Base-by-base conservation (phyloP, 1,140 invertebrate genomes). In the Diploscapter pachys region DNA sequence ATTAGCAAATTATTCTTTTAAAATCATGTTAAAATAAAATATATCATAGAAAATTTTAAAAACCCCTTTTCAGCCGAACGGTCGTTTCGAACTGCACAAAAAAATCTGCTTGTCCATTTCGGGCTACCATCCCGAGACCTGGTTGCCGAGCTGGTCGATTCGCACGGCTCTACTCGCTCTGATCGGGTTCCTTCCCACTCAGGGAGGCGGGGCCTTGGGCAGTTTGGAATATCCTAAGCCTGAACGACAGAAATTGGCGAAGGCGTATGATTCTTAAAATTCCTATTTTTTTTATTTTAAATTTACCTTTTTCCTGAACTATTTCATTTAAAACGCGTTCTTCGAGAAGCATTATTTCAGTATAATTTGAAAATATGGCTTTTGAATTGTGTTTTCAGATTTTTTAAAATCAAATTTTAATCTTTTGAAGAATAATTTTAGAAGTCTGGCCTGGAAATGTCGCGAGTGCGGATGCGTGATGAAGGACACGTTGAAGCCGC, bases 81-180 rank as follows among this genome's bases (percentile, higher is more conserved):
- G 95, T 63, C 89, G 95, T 77, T 98, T 97, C 89, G 93, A 96
- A 88, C 90, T 90, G 3, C 93, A 94, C 81, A 95, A 93, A 86
- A 96, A 97, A 87, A 96, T 98, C 84, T 98, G 95, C 86, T 87
- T 98, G 61, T 95, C 93, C 78, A 98, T 98, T 81, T 96, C 94
- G 80, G 93, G 93, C n/a, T 91, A 96, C 88, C 95, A 98, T 87
- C 95, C 95, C 11, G 95, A 97, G 87, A 94, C 93, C 11, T 98
- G 95, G 95, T 92, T 94, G 82, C 94, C 94, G 63, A 94, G 93
- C 11, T 97, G 94, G 95, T 95, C 93, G 66, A 89, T 97, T 77
- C 89, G 95, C 73, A 98, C 95, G 64, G 94, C 94, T 54, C 86
- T 97, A 54, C 86, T 96, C 64, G 95, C 94, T 48, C 88, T 98